Evolutionary conservation across 2,888 invertebrate genomes (phyloP).

Genomic region (Eupithecia insigniata): DNA sequence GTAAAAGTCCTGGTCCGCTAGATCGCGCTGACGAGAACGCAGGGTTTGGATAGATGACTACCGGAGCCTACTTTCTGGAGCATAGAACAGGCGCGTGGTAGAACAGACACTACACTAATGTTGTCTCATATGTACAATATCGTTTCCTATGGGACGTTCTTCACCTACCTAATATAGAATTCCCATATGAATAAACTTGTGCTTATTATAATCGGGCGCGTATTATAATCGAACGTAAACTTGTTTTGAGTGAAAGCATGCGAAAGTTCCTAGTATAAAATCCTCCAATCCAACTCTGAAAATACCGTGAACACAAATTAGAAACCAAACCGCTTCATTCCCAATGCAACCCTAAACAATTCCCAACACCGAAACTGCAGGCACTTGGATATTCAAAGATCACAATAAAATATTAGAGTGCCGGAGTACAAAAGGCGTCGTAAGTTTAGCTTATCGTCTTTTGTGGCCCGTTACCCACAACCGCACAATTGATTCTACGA

Average conservation of each 20-base stretch:
- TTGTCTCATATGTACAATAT: no score
- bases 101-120: no score
- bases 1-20: no score
- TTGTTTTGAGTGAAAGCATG: neutral
- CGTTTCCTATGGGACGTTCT: no score
- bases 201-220: no score
- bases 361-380: constrained; percentile 31
- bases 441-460: constrained; percentile 78
- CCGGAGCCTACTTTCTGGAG: no score
- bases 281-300: neutral
- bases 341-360: constrained; percentile 19
- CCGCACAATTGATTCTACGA: constrained; percentile 76
- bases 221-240: neutral
- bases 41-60: no score
- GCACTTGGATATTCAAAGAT: constrained; percentile 54
- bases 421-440: constrained; percentile 72
- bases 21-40: no score
- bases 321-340: constrained; percentile 8
- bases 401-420: constrained; percentile 65
- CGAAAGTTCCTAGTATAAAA: neutral
- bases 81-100: no score
- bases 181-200: no score
- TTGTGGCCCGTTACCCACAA: constrained; percentile 74
- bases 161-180: no score
- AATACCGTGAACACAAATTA: constrained; percentile 1